These are phyloP conservation scores for Chouioia cunea DNA, from an alignment of 2,888 invertebrate species.

Conservation along the genomic window DNA sequence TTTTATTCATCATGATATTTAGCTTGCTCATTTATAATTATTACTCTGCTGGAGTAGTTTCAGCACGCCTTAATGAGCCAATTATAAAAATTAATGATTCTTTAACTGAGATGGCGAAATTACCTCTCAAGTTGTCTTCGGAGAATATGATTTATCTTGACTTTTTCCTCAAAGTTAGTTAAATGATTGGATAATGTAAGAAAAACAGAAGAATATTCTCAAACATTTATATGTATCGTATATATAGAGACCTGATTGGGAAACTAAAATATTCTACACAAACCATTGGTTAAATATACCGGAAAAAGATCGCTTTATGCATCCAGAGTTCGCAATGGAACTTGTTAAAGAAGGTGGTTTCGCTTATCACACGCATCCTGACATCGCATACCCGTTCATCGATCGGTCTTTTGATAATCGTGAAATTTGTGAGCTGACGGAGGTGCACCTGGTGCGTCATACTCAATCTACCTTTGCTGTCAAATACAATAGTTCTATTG, in stretches of 20 bases:
- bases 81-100: too few species aligned
- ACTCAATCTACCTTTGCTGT: conserved; percentile 39
- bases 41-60: too few species aligned
- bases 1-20: too few species aligned
- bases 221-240: conserved; percentile 57
- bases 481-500: conserved; percentile 56
- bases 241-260: conserved; percentile 50
- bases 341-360: conserved; percentile 55
- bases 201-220: too few species aligned
- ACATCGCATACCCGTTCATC: conserved; percentile 59
- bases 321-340: conserved; percentile 55
- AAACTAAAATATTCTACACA: conserved; percentile 51
- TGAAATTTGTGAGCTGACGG: conserved; percentile 60
- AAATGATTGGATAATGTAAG: too few species aligned
- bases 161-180: too few species aligned
- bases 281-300: conserved; percentile 54
- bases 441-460: conserved; percentile 55
- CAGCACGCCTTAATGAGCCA: too few species aligned
- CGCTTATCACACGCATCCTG: conserved; percentile 61
- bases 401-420: conserved; percentile 55
- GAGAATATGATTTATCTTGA: too few species aligned
- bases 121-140: too few species aligned
- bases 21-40: too few species aligned
- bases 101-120: too few species aligned
- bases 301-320: conserved; percentile 52